These are phyloP conservation scores for Meleagris gallopavo DNA, from an alignment of 2,113 vertebrate genomes.

Conservation along the genomic window DNA sequence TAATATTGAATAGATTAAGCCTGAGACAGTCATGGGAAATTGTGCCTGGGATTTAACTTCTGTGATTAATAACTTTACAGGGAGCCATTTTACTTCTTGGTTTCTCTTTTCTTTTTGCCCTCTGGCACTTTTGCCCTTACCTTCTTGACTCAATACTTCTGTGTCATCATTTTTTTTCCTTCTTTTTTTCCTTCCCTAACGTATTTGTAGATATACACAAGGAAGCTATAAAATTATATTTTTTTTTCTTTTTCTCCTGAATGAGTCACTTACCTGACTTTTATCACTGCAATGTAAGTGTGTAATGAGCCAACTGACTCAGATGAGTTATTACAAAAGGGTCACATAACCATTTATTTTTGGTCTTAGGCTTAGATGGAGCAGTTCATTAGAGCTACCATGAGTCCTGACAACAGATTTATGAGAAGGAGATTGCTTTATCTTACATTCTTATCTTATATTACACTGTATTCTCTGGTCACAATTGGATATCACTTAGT, in stretches of 20 bases:
- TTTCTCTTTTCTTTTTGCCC: not conserved
- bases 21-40: not conserved
- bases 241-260: not conserved
- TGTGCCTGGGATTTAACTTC: not conserved
- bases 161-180: not conserved
- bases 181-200: not conserved
- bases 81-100: not conserved
- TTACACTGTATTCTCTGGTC: not conserved
- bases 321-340: not conserved
- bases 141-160: not conserved
- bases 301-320: slow-evolving; percentile 44
- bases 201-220: not conserved
- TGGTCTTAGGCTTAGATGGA: not conserved
- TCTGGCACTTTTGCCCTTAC: not conserved
- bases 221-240: not conserved
- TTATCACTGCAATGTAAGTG: slow-evolving; percentile 10
- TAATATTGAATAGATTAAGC: not conserved
- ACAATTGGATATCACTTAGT: not conserved
- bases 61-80: slow-evolving; percentile 13
- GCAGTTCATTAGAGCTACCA: not conserved
- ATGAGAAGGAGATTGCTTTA: not conserved
- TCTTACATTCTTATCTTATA: not conserved
- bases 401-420: not conserved
- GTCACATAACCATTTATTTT: not conserved
- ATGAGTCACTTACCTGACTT: not conserved